These are phyloP conservation scores for Neogobius melanostomus DNA, from an alignment of 2,113 vertebrate species.

Conservation along the genomic window DNA sequence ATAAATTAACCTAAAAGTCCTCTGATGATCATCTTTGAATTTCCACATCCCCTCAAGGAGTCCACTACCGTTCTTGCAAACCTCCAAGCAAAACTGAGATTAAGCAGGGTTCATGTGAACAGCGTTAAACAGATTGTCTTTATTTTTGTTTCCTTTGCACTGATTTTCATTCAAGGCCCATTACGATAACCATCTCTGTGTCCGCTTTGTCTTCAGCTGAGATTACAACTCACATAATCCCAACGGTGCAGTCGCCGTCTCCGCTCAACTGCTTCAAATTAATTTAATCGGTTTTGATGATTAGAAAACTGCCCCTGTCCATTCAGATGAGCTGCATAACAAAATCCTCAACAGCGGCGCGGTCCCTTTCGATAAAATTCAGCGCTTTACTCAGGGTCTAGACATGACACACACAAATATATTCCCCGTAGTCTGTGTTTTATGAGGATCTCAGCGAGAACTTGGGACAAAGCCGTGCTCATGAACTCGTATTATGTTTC, in stretches of 20 bases:
- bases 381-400: slow-evolving; percentile 37
- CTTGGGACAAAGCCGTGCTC: slow-evolving; percentile 32
- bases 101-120: background rate
- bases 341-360: slow-evolving; percentile 24
- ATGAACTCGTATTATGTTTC: slow-evolving; percentile 23
- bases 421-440: slow-evolving; percentile 15
- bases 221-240: slow-evolving; percentile 28
- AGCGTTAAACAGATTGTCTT: background rate
- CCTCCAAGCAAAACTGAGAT: background rate
- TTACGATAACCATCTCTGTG: slow-evolving; percentile 5
- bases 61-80: too few relatives aligned
- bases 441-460: slow-evolving; percentile 18
- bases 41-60: too few relatives aligned
- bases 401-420: slow-evolving; percentile 31
- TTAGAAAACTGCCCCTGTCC: slow-evolving; percentile 39
- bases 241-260: slow-evolving; percentile 7
- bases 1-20: too few relatives aligned
- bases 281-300: slow-evolving; percentile 29
- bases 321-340: slow-evolving; percentile 31
- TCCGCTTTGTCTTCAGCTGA: slow-evolving; percentile 15
- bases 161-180: background rate
- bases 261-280: background rate
- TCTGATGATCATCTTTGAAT: too few relatives aligned
- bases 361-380: slow-evolving; percentile 32
- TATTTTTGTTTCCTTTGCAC: slow-evolving; percentile 4